These are phyloP conservation scores for Cepaea hortensis DNA, from an alignment of 2,888 invertebrate genomes.

Conservation along the genomic window DNA sequence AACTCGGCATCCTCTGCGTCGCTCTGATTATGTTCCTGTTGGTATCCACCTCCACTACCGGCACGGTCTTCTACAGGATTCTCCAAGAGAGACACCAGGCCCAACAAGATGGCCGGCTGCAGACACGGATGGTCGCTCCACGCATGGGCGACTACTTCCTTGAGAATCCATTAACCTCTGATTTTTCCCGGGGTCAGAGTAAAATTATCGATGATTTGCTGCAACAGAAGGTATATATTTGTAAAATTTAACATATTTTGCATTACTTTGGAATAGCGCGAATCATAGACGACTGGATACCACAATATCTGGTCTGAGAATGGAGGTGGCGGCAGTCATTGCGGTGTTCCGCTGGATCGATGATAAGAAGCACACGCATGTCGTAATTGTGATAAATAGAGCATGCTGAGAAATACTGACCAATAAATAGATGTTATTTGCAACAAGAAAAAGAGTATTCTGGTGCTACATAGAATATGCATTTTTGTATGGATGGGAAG, in stretches of 20 bases:
- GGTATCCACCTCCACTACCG: neutral
- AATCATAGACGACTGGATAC: too few species aligned
- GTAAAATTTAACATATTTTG: neutral
- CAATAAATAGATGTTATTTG: too few species aligned
- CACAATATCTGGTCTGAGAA: too few species aligned
- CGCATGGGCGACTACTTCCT: neutral
- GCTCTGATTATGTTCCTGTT: neutral
- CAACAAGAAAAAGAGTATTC: too few species aligned
- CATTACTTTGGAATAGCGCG: neutral
- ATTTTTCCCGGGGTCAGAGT: constrained; percentile 31
- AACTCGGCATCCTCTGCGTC: neutral
- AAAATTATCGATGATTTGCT: constrained; percentile 12
- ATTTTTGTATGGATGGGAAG: too few species aligned
- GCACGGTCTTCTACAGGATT: neutral
- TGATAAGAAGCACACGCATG: too few species aligned
- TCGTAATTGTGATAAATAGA: too few species aligned
- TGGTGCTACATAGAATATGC: too few species aligned
- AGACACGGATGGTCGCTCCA: neutral
- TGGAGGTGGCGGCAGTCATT: too few species aligned
- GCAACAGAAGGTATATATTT: constrained; percentile 6
- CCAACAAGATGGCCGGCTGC: neutral
- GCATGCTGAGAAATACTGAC: neutral
- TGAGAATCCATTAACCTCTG: neutral
- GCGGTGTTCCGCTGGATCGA: too few species aligned
- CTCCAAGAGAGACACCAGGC: neutral